These are phyloP conservation scores for Podarcis siculus DNA, from an alignment of 2,797 vertebrate genomes.

Conservation along the genomic window DNA sequence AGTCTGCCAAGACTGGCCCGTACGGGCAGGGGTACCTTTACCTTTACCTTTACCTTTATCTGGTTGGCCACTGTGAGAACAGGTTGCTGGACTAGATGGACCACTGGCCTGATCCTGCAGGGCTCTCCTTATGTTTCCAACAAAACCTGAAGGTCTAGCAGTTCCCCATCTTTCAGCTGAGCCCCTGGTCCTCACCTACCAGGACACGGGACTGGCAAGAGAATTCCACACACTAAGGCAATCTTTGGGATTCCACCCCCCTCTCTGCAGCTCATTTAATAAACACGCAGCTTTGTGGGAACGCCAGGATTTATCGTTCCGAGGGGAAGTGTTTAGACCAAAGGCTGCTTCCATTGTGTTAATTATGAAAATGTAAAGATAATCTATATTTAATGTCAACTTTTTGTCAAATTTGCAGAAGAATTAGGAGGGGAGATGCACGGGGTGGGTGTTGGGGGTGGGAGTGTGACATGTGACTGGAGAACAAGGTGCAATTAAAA, in stretches of 20 bases:
- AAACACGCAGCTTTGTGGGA: background rate
- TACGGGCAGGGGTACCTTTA: no score
- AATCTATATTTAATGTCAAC: constrained; percentile 83
- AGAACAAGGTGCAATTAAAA: constrained; percentile 83
- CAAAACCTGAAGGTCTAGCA: no score
- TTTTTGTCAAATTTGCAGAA: constrained; percentile 80
- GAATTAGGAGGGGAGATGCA: constrained; percentile 74
- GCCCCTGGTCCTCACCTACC: no score
- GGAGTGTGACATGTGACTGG: constrained; percentile 76
- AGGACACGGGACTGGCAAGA: background rate
- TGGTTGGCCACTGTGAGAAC: no score
- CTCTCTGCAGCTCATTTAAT: background rate
- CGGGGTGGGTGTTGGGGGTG: constrained; percentile 16
- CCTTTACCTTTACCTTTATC: no score
- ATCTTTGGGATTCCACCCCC: background rate
- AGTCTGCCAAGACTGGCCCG: no score
- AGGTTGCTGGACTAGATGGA: no score
- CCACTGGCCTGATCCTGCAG: no score
- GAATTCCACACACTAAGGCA: rapidly evolving
- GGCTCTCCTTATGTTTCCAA: no score
- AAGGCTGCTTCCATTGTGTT: constrained; percentile 77
- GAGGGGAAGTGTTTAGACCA: constrained; percentile 75
- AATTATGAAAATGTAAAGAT: constrained; percentile 83
- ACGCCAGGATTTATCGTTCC: constrained; percentile 61
- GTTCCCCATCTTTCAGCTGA: no score